Evolutionary conservation across 2,888 invertebrate genomes (phyloP), one percentile per base, ranked within the genome.

Genomic region (Slavum lentiscoides): DNA sequence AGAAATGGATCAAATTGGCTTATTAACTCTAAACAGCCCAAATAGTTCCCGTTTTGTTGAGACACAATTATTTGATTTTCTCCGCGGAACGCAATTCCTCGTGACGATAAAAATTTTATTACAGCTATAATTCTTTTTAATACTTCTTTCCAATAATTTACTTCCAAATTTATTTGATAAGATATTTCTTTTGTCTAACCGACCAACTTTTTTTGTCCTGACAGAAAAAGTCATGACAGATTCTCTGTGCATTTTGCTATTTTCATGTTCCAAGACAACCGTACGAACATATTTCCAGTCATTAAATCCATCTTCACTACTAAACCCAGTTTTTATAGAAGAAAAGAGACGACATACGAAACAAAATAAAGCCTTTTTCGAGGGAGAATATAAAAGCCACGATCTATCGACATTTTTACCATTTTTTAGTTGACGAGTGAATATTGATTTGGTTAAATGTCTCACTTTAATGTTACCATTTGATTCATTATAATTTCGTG

Each of bases 71-170:
- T 81, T 74, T 81, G 67, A 70, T 82, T 72, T 62, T 49, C 59
- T 58, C 81, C 74, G 62, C 49, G 43, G 62, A 62, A 62, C 23
- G 83, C 83, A 76, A 84, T 43, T 43, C 43, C 75, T 73, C 84
- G 84, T 55, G 84, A 82, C 82, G 83, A 74, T 83, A 43, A 43
- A 43, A 9, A 9, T 43, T 43, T 43, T 4, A 84, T 83, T n/a
- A 83, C 83, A 82, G 81, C 83, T 13, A 84, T 82, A 61, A 84
- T 82, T 77, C 80, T 75, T 62, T 67, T 80, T 21, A 84, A 82
- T 17, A 83, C 82, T 77, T 83, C 30, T 30, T 82, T 80, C 83
- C 84, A 84, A 82, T 84, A 84, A n/a, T 83, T 53, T 37, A 80
- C 66, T 74, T 82, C 74, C 17, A 62, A 43, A 19, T 74, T 21